Base-by-base conservation (phyloP, 2,113 vertebrate species). In the Syngnathus typhle region DNA sequence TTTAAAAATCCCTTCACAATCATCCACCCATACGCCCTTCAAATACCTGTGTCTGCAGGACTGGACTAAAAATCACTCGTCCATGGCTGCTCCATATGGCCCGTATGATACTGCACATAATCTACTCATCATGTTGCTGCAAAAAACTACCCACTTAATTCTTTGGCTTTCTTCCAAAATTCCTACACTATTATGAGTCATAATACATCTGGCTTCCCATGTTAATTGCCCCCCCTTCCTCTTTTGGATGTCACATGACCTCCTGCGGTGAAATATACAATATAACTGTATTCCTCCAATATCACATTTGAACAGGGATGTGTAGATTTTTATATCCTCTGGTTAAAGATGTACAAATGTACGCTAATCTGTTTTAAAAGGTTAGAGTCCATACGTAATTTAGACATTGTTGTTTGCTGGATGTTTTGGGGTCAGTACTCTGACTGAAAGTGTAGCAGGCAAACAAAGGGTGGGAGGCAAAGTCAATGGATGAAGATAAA, bases 381-480 rank as follows among this genome's bases (percentile, higher is more conserved):
- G 21, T 55, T 55, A 55, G 4, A 12, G 4, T 55, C 21, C 52
- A 23, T 55, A 23, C 27, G 52, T 55, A 55, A 13, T 55, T 10
- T 55, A 23, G 21, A 55, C 21, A 55, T 23, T 55, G 21, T 55
- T 55, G 52, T 55, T 23, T 55, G 21, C n/a, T 55, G 52, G 21
- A 55, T 27, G 55, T 58, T 58, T 58, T 36, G 27, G 27, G 13
- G 27, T 58, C 55, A 58, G 55, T 36, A 58, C 55, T 15, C 6
- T 13, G 23, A 43, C 19, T 7, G 21, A 62, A 62, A 43, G n/a
- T 1, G 60, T 13, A 62, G 41, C 9, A 19, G 36, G 62, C 44
- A 64, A 18, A 37, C 32, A 49, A 49, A 64, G 36, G 43, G 23
- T 51, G 46, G 63, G 63, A 64, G 27, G 18, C 16, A 16, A 64